Evolutionary conservation across 2,797 vertebrate genomes (phyloP).

Genomic region (Myiotriccus ornatus): DNA sequence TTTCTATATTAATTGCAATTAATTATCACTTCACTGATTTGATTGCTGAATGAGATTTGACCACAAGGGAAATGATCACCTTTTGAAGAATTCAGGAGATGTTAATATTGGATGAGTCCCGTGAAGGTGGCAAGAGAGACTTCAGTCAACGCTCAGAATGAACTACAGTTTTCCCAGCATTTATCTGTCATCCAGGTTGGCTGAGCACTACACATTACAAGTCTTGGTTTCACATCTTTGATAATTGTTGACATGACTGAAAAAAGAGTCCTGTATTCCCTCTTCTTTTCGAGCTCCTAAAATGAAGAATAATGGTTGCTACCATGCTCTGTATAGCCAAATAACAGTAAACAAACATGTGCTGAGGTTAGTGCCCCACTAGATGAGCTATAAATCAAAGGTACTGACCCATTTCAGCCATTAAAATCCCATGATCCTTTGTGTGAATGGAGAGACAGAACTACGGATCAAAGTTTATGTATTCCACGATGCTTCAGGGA

Average conservation of each 20-base stretch:
- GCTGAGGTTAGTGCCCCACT: neutral
- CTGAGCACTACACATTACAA: neutral
- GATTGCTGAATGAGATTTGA: neutral
- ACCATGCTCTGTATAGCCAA: neutral
- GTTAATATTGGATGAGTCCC: neutral
- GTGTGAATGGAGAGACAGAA: neutral
- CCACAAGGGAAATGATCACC: neutral
- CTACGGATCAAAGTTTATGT: neutral
- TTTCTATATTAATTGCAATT: neutral
- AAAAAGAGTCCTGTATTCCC: neutral
- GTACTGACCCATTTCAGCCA: neutral
- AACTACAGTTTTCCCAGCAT: neutral
- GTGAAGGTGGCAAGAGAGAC: neutral
- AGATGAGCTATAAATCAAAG: conserved; percentile 3
- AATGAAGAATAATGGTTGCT: neutral
- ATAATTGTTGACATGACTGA: neutral
- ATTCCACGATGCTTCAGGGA: neutral
- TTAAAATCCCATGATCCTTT: neutral
- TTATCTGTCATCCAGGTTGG: neutral
- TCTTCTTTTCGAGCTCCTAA: neutral
- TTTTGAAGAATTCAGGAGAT: neutral
- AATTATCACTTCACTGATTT: neutral
- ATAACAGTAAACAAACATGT: neutral
- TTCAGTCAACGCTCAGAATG: neutral
- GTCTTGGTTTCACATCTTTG: neutral